These are phyloP conservation scores for Neogale vison DNA, from an alignment of 2,113 vertebrate species.

Conservation along the genomic window DNA sequence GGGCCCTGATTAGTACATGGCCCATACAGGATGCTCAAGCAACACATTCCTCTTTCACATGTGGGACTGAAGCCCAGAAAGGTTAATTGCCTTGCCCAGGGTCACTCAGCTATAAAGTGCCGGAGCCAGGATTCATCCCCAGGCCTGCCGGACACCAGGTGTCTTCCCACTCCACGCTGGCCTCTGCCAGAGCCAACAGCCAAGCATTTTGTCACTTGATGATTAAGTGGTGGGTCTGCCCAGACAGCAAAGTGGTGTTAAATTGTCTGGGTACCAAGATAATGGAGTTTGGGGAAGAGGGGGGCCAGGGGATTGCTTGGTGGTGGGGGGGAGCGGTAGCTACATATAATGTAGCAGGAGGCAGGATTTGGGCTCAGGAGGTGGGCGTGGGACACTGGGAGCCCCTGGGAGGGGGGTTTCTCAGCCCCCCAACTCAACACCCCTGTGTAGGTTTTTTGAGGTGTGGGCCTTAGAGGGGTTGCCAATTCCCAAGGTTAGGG, in stretches of 20 bases:
- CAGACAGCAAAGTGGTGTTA: background rate
- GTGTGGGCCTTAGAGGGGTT: background rate
- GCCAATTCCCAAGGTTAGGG: constrained; percentile 55
- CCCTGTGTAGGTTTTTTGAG: background rate
- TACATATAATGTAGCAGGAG: background rate
- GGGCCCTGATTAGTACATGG: background rate
- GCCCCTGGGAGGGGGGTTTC: background rate
- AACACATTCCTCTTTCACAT: background rate
- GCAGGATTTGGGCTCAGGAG: background rate
- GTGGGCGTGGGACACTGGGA: background rate
- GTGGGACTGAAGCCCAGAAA: background rate
- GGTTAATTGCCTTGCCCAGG: background rate
- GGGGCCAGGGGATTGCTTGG: background rate
- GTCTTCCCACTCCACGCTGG: background rate
- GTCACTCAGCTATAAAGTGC: background rate
- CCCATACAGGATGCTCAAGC: background rate
- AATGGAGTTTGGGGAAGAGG: background rate
- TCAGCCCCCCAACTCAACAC: background rate
- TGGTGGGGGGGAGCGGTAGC: background rate
- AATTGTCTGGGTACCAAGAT: background rate
- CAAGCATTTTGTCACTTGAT: background rate
- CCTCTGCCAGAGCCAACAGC: background rate
- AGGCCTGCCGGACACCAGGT: background rate
- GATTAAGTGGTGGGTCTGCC: background rate
- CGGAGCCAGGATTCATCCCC: background rate